These are phyloP conservation scores for Amphiprion ocellaris DNA, from an alignment of 2,113 vertebrate species.

Conservation along the genomic window DNA sequence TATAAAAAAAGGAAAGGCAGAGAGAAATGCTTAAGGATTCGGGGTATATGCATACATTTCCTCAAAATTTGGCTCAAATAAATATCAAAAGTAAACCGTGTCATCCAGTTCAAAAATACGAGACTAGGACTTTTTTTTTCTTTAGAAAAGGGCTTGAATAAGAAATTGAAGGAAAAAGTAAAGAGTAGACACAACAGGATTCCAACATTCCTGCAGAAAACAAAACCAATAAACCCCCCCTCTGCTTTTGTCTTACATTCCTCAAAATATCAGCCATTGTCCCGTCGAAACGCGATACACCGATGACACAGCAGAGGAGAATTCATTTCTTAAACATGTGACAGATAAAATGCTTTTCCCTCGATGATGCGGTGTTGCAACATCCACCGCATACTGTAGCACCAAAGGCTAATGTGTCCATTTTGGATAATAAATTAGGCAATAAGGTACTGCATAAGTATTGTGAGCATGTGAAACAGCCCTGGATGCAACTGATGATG, in stretches of 20 bases:
- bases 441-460: slow-evolving; percentile 51
- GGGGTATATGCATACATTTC: slow-evolving; percentile 73
- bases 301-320: slow-evolving; percentile 57
- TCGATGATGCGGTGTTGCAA: slow-evolving; percentile 43
- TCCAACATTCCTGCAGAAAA: slow-evolving; percentile 47
- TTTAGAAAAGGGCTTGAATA: slow-evolving; percentile 53
- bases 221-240: slow-evolving; percentile 46
- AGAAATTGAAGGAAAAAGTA: slow-evolving; percentile 52
- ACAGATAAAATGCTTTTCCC: slow-evolving; percentile 44
- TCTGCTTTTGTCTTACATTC: slow-evolving; percentile 63
- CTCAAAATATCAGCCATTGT: slow-evolving; percentile 59
- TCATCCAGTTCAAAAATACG: slow-evolving; percentile 75
- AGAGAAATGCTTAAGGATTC: slow-evolving; percentile 79
- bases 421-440: slow-evolving; percentile 74
- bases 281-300: slow-evolving; percentile 43
- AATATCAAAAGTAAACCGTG: slow-evolving; percentile 84
- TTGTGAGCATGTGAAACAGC: slow-evolving; percentile 43
- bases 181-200: slow-evolving; percentile 50
- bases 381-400: slow-evolving; percentile 30
- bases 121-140: slow-evolving; percentile 58
- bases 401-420: slow-evolving; percentile 46
- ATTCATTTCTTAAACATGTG: slow-evolving; percentile 29
- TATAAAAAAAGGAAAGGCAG: slow-evolving; percentile 59
- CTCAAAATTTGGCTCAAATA: slow-evolving; percentile 86
- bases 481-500: slow-evolving; percentile 31